Conservation (phyloP, 92 coral and sea anemone species). For the Anthopleura xanthogrammica region DNA sequence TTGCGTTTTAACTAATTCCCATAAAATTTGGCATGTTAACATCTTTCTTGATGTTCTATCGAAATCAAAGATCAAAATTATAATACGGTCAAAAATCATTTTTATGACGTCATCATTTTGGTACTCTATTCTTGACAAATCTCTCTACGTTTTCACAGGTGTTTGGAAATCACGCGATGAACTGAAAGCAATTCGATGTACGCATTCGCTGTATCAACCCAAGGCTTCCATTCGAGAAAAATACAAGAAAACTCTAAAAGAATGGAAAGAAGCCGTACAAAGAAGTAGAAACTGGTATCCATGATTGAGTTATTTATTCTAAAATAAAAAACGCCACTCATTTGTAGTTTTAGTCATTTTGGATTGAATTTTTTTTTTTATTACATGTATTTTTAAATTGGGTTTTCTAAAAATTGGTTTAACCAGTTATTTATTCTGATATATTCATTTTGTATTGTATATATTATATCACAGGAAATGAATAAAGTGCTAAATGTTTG, state of each 20-base stretch:
- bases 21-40: too few species aligned
- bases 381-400: background rate
- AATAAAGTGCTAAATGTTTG: background rate
- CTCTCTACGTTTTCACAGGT: constrained; percentile 36
- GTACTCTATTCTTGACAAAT: background rate
- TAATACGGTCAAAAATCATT: too few species aligned
- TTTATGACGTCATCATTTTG: too few species aligned
- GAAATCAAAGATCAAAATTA: too few species aligned
- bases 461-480: background rate
- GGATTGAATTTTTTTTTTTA: background rate
- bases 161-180: constrained; percentile 97
- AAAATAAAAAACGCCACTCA: background rate
- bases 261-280: constrained; percentile 88
- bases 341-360: background rate
- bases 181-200: constrained; percentile 90
- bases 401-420: background rate
- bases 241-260: constrained; percentile 53
- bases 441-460: background rate
- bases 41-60: too few species aligned
- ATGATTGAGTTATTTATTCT: background rate
- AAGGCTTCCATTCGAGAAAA: constrained; percentile 60
- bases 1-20: too few species aligned
- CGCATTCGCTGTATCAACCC: constrained; percentile 91
- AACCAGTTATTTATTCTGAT: background rate
- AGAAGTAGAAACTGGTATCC: constrained; percentile 87